These are phyloP conservation scores for Steinernema scapterisci DNA, from an alignment of 2,888 invertebrate species.

Conservation along the genomic window DNA sequence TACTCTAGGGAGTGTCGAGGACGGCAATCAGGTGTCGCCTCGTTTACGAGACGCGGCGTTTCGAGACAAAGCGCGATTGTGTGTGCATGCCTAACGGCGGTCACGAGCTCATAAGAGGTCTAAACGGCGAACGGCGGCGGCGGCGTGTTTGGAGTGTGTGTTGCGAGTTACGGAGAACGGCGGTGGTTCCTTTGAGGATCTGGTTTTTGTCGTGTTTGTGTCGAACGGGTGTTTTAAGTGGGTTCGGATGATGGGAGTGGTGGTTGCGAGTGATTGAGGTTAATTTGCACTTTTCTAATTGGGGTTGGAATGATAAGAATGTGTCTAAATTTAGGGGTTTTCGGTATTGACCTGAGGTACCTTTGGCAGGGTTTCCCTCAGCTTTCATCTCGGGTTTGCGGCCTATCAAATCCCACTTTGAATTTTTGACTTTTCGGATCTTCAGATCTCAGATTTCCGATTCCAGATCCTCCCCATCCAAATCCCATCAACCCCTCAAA, in stretches of 20 bases:
- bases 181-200: background rate
- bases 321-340: too few relatives aligned
- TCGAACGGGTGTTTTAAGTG: background rate
- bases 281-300: too few relatives aligned
- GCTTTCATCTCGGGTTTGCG: too few relatives aligned
- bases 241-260: background rate
- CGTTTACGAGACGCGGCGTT: background rate
- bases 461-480: too few relatives aligned
- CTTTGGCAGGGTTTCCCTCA: too few relatives aligned
- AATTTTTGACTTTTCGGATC: background rate
- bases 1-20: background rate
- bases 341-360: too few relatives aligned
- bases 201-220: background rate
- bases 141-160: conserved; percentile 5
- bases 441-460: background rate
- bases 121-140: background rate
- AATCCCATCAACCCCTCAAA: background rate
- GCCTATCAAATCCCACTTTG: background rate
- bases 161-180: too few relatives aligned
- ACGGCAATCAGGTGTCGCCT: conserved; percentile 7
- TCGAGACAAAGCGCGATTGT: background rate
- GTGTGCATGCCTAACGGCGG: conserved; percentile 26
- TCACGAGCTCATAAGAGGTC: conserved; percentile 8
- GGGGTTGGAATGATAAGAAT: too few relatives aligned
- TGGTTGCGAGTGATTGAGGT: background rate